phyloP scores from a whole-genome alignment of 2,797 vertebrate species.

The Phoeniculus purpureus region DNA sequence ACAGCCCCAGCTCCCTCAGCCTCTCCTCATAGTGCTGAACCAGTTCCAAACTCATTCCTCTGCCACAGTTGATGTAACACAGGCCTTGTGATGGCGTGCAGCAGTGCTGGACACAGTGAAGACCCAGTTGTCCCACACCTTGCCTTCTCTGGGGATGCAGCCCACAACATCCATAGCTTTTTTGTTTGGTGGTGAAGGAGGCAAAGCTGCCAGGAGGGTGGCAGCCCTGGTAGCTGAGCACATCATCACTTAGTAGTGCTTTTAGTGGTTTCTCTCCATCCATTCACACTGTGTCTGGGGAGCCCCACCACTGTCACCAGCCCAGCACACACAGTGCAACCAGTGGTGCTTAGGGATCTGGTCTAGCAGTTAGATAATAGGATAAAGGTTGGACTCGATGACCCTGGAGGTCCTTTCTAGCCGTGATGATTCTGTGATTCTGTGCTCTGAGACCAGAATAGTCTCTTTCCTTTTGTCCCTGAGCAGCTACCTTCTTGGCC shows the following conservation, averaged over 20 bases:
- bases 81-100: neutral
- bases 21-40: neutral
- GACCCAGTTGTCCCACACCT: neutral
- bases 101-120: neutral
- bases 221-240: neutral
- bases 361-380: too few species aligned
- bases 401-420: too few species aligned
- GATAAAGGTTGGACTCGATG: too few species aligned
- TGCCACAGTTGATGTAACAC: rapidly evolving
- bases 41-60: neutral
- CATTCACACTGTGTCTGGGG: neutral
- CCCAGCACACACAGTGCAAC: neutral
- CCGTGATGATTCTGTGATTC: too few species aligned
- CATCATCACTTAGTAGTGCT: neutral
- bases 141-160: neutral
- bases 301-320: neutral
- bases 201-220: neutral
- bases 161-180: neutral
- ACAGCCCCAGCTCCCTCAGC: too few species aligned
- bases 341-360: too few species aligned
- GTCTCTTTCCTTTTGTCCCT: neutral
- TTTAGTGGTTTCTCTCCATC: neutral
- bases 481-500: neutral
- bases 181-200: neutral
- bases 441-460: rapidly evolving